Percentiles rank a stretch among this genome's conserved stretches.
phyloP scores from a whole-genome alignment of 2,797 vertebrate genomes.

The Eulemur mongoz region DNA sequence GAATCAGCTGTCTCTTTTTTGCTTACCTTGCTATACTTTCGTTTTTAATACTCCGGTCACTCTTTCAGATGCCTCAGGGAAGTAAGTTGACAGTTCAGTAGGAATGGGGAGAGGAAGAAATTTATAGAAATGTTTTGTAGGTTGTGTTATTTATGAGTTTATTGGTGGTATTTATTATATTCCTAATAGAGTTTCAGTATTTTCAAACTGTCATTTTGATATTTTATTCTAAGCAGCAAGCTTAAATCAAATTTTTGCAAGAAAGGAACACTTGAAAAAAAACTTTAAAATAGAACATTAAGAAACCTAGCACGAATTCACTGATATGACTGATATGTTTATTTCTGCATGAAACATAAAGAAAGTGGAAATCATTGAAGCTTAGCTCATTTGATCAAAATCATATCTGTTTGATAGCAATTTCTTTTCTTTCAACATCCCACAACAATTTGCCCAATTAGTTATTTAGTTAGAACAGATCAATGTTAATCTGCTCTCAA shows the following conservation, averaged over 20 bases:
- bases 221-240: conserved; percentile 45
- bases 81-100: background rate
- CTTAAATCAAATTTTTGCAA: background rate
- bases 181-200: background rate
- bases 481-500: background rate
- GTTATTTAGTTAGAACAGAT: background rate
- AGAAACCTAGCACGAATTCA: background rate
- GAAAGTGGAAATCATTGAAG: background rate
- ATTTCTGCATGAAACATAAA: background rate
- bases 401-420: background rate
- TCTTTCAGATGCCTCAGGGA: conserved; percentile 24
- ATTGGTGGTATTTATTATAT: conserved; percentile 18
- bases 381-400: conserved; percentile 47
- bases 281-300: background rate
- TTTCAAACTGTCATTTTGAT: conserved; percentile 36
- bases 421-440: conserved; percentile 12
- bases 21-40: conserved; percentile 62
- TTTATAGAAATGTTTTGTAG: conserved; percentile 26
- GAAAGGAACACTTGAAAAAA: background rate
- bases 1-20: conserved; percentile 48
- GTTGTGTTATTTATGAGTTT: background rate
- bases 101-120: background rate
- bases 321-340: background rate
- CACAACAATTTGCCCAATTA: background rate
- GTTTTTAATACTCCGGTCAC: conserved; percentile 51